A percentile compares a stretch with the other conserved stretches of the same genome.
Evolutionary conservation across 2,888 invertebrate genomes (phyloP).

Genomic region (Andrena praecox): DNA sequence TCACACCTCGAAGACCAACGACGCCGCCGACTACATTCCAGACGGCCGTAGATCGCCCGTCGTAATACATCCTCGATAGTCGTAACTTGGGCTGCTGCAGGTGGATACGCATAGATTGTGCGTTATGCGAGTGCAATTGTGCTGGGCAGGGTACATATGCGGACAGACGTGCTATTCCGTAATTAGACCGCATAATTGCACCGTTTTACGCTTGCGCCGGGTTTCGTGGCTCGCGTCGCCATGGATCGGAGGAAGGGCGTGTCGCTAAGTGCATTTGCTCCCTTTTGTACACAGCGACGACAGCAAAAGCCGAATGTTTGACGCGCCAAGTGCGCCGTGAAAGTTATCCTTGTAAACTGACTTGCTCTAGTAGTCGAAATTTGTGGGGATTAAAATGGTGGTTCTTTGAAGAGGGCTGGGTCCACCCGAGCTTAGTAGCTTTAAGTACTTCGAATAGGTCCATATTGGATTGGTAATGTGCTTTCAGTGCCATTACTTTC

Average conservation of each 20-base stretch:
- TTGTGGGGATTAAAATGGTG: background rate
- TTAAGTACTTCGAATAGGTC: too few relatives aligned
- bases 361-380: background rate
- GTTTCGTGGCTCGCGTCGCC: conserved; percentile 28
- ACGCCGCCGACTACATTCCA: conserved; percentile 26
- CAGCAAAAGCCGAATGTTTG: conserved; percentile 48
- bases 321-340: conserved; percentile 1
- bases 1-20: background rate
- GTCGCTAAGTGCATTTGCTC: conserved; percentile 38
- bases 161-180: conserved; percentile 53
- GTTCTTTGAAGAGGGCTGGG: too few relatives aligned
- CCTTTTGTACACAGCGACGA: conserved; percentile 43
- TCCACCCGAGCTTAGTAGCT: too few relatives aligned
- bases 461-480: too few relatives aligned
- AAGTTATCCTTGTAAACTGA: conserved; percentile 11
- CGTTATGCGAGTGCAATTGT: conserved; percentile 12
- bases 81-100: conserved; percentile 6
- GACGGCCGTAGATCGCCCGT: conserved; percentile 6
- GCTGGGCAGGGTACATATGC: background rate
- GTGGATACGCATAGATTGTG: conserved; percentile 9
- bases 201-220: conserved; percentile 45
- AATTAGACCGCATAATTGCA: conserved; percentile 68
- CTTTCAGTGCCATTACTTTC: background rate
- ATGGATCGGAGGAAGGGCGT: conserved; percentile 50
- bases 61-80: conserved; percentile 27